Evolutionary conservation across 1,140 invertebrate genomes (phyloP).

Genomic region (Drosophila saltans): DNA sequence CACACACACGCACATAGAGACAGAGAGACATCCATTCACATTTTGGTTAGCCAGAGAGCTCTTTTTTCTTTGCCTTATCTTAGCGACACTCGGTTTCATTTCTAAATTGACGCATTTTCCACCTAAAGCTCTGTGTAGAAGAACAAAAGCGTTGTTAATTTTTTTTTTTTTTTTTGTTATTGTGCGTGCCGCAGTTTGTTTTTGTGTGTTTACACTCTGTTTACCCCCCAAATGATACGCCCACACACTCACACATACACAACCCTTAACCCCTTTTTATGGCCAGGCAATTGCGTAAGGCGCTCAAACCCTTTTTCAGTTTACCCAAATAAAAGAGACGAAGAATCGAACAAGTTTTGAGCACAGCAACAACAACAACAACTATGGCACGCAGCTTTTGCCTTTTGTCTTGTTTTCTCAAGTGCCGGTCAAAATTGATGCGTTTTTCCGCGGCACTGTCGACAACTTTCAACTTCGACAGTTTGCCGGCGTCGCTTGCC

Average conservation of each 20-base stretch:
- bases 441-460: slow-evolving; percentile 66
- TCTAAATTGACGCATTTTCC: slow-evolving; percentile 46
- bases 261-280: slow-evolving; percentile 12
- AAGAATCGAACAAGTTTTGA: slow-evolving; percentile 72
- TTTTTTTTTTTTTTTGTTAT: background rate
- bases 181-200: slow-evolving; percentile 73
- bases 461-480: slow-evolving; percentile 56
- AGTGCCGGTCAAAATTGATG: slow-evolving; percentile 74
- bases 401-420: slow-evolving; percentile 73
- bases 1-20: slow-evolving; percentile 11
- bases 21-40: background rate
- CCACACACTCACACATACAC: slow-evolving; percentile 1
- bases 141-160: slow-evolving; percentile 17
- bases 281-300: slow-evolving; percentile 1
- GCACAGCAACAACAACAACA: slow-evolving; percentile 29
- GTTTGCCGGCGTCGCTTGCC: slow-evolving; percentile 70
- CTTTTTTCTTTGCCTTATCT: slow-evolving; percentile 14
- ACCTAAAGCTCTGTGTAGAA: slow-evolving; percentile 11
- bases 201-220: slow-evolving; percentile 24
- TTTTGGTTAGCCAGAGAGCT: slow-evolving; percentile 34
- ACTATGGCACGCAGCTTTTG: slow-evolving; percentile 75
- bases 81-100: slow-evolving; percentile 11
- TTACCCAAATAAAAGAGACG: slow-evolving; percentile 5
- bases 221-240: no score
- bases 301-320: slow-evolving; percentile 64